Evolutionary conservation across 2,888 invertebrate genomes (phyloP).

Genomic region (Phragmatobia fuliginosa): DNA sequence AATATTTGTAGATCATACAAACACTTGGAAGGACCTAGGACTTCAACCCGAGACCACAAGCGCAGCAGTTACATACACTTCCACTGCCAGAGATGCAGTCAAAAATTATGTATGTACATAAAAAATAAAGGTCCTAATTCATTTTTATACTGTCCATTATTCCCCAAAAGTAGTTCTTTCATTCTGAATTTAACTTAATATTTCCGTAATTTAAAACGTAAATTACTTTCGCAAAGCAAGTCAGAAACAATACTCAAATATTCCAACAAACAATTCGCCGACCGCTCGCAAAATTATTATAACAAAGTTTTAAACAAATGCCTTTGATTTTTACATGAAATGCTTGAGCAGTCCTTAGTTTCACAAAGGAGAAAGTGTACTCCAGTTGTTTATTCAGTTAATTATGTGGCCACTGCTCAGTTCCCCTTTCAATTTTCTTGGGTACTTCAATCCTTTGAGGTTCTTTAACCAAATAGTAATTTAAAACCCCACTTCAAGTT

Average conservation of each 20-base stretch:
- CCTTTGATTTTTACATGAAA: constrained; percentile 42
- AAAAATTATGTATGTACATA: neutral
- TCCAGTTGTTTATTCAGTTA: constrained; percentile 24
- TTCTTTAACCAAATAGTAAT: constrained; percentile 46
- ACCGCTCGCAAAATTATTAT: constrained; percentile 27
- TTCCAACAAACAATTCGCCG: constrained; percentile 12
- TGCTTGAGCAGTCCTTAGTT: constrained; percentile 35
- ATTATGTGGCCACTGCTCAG: constrained; percentile 31
- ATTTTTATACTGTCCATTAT: too few relatives aligned
- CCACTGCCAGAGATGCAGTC: too few relatives aligned
- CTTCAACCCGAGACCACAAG: too few relatives aligned
- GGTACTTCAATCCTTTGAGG: constrained; percentile 43
- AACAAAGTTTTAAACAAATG: constrained; percentile 37
- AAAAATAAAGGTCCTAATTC: neutral
- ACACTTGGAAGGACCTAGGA: too few relatives aligned
- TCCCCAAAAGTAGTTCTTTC: neutral
- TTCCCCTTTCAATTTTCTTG: constrained; percentile 39
- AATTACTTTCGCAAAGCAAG: neutral
- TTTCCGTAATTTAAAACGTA: constrained; percentile 4
- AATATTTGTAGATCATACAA: too few relatives aligned
- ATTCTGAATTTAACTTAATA: neutral
- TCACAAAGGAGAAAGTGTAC: constrained; percentile 43
- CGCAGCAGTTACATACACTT: too few relatives aligned
- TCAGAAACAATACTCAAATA: constrained; percentile 15
- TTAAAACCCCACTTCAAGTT: constrained; percentile 25